A percentile compares a stretch with the other conserved stretches of the same genome.
Conservation (phyloP, 1,140 invertebrate species). For the Euwallacea fornicatus region DNA sequence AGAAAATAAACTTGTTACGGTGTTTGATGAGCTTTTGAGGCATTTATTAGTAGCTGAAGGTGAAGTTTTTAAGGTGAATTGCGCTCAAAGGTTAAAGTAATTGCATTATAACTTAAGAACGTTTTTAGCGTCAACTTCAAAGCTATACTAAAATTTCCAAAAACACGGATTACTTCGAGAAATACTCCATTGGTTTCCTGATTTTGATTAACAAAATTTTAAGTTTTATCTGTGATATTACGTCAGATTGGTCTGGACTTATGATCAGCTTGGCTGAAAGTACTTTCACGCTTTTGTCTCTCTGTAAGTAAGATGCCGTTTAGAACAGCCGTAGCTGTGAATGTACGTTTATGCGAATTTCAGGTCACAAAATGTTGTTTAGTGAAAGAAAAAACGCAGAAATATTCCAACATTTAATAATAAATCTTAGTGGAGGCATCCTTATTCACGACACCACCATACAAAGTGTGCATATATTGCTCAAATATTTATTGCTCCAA, state of each 20-base stretch:
- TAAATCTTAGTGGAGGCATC: slow-evolving; percentile 13
- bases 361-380: slow-evolving; percentile 1
- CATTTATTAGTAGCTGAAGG: neutral
- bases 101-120: no score
- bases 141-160: neutral
- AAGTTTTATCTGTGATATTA: neutral
- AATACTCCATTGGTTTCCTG: slow-evolving; percentile 2
- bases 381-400: neutral
- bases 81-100: no score
- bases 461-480: neutral
- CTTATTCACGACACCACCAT: slow-evolving; percentile 14
- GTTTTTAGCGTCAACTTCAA: slow-evolving; percentile 1
- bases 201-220: slow-evolving; percentile 16
- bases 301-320: slow-evolving; percentile 13
- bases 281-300: slow-evolving; percentile 2
- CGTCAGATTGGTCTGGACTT: slow-evolving; percentile 13
- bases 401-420: slow-evolving; percentile 16
- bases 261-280: neutral
- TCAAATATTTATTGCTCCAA: slow-evolving; percentile 22
- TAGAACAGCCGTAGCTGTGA: no score
- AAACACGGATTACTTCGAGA: neutral
- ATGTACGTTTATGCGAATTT: no score
- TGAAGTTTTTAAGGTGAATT: slow-evolving; percentile 7
- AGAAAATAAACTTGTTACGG: neutral
- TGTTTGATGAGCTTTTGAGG: neutral